Evolutionary conservation across 2,797 vertebrate genomes (phyloP).

Genomic region (Cetoscarus ocellatus): DNA sequence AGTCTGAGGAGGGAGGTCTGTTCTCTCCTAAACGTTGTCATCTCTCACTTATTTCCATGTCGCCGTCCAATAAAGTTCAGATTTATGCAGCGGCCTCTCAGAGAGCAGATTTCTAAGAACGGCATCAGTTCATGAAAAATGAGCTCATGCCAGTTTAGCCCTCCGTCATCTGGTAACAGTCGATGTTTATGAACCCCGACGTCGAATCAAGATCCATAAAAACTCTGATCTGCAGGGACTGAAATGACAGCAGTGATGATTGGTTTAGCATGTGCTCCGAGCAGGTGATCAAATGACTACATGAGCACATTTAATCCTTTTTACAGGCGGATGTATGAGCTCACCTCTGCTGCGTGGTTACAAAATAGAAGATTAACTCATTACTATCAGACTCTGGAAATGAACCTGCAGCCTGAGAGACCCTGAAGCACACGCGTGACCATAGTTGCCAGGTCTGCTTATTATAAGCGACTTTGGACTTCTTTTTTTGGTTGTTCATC

Average conservation of each 20-base stretch:
- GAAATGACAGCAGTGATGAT: conserved; percentile 38
- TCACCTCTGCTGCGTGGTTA: conserved; percentile 36
- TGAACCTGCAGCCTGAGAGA: not conserved
- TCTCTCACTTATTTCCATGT: conserved; percentile 25
- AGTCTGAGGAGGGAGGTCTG: not conserved
- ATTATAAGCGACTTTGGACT: no score
- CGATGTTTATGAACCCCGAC: conserved; percentile 43
- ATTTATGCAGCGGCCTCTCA: conserved; percentile 27
- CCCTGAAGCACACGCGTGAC: no score
- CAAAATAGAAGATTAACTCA: conserved; percentile 33
- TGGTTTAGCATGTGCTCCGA: conserved; percentile 40
- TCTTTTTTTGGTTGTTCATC: no score
- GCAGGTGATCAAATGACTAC: conserved; percentile 38
- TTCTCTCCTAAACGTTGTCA: conserved; percentile 2
- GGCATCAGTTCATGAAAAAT: conserved; percentile 49
- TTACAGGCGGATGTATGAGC: conserved; percentile 53
- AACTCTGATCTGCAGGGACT: conserved; percentile 41
- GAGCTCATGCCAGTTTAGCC: conserved; percentile 38
- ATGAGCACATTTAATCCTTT: conserved; percentile 51
- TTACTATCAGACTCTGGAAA: conserved; percentile 15
- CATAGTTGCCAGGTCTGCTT: no score
- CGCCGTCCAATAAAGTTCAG: conserved; percentile 12
- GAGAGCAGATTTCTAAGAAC: conserved; percentile 31
- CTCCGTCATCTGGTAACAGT: conserved; percentile 36
- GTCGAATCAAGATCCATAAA: conserved; percentile 36